A percentile compares a stretch with the other conserved stretches of the same genome.
Evolutionary conservation across 2,797 vertebrate species (phyloP).

Genomic region (Pseudocheirus occidentalis): DNA sequence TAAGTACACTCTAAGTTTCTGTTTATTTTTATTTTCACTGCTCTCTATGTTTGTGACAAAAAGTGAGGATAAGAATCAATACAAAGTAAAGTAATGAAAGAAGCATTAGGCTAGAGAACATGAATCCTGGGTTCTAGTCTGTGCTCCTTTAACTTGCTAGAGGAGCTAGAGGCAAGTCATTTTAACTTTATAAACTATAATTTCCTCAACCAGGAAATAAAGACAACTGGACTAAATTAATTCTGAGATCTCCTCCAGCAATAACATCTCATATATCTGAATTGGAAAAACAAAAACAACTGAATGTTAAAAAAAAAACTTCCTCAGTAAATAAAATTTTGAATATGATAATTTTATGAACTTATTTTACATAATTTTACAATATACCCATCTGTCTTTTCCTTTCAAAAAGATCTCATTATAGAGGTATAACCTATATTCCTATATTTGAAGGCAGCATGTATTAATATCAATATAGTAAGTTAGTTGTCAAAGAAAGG

Average conservation of each 20-base stretch:
- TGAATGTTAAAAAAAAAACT: not conserved
- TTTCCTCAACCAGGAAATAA: not conserved
- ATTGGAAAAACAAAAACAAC: not conserved
- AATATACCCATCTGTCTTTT: not conserved
- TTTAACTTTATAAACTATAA: not conserved
- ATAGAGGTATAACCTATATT: not conserved
- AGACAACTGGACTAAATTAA: not conserved
- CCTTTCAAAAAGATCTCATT: not conserved
- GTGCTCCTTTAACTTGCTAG: not conserved
- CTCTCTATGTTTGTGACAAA: not conserved
- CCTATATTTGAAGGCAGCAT: not conserved
- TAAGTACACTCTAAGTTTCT: not conserved
- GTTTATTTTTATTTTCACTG: not conserved
- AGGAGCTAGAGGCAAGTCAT: not conserved
- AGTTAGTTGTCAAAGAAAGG: not conserved
- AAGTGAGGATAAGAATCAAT: not conserved
- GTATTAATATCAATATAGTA: not conserved
- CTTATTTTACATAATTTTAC: not conserved
- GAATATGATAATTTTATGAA: not conserved
- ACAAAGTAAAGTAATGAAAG: not conserved
- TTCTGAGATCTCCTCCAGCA: not conserved
- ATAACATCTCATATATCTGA: not conserved
- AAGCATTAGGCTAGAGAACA: not conserved
- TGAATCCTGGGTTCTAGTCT: not conserved
- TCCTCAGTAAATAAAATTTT: not conserved